Evolutionary conservation across 2,113 vertebrate genomes (phyloP), one percentile per base, ranked within the genome.

Genomic region (Ochotona curzoniae): DNA sequence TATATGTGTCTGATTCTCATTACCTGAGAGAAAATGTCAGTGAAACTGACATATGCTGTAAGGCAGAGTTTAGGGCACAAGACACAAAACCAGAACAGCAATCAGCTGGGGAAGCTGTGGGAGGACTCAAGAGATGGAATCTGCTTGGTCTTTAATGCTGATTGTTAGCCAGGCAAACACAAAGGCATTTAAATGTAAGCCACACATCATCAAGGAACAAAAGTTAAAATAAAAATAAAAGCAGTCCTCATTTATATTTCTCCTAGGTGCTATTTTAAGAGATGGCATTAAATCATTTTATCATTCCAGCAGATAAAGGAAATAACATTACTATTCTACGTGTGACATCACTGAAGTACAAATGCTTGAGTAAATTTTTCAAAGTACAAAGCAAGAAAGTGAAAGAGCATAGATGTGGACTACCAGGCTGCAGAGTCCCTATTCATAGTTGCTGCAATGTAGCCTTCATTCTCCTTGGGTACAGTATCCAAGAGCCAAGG

Each of bases 381-480:
- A 70, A n/a, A 6, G 15, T 25, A 70, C 17, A 70, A 14, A 49
- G 44, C 28, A 2, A n/a, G 32, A 26, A 75, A 64, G 28, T 64
- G 61, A 54, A 5, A 63, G 51, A 85, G 32, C 30, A n/a, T n/a
- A 87, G 83, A 21, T 76, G 57, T 15, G 38, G 32, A 64, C 6
- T 2, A 0, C 44, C 28, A 79, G 61, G 7, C 20, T 82, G 10
- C 60, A 64, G 47, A 73, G 23, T 49, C 28, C 8, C 7, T 14
- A 44, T 64, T 74, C 60, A 32, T 81, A 76, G 38, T 6, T 44
- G 38, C 38, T 44, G 38, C 38, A 44, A 3, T 44, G 38, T 44
- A 44, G 38, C 98, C 98, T 1, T 12, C 98, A 0, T 99, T 99
- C 97, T 99, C 99, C 76, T 99, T 99, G 0, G 99, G 99, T 70